A percentile compares a stretch with the other conserved stretches of the same genome.
These are phyloP conservation scores for Nycticorax nycticorax DNA, from an alignment of 2,113 vertebrate species.

Conservation along the genomic window DNA sequence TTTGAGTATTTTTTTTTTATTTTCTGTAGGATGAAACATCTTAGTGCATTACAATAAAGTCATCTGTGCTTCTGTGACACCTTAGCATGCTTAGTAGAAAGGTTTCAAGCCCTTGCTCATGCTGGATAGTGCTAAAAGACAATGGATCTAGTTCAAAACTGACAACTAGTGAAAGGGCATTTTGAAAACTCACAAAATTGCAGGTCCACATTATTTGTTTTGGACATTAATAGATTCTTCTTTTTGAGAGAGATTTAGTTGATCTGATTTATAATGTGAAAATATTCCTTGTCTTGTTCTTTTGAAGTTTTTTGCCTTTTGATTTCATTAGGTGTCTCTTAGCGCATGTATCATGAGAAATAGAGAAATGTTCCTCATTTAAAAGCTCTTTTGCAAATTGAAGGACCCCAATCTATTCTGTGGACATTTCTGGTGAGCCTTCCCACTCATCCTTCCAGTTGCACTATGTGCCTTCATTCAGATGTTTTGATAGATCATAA, in stretches of 20 bases:
- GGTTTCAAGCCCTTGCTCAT: background rate
- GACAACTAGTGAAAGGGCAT: background rate
- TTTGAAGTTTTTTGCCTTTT: background rate
- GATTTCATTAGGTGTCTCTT: background rate
- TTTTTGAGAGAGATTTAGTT: background rate
- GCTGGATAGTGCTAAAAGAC: background rate
- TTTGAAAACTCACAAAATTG: background rate
- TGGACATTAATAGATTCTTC: background rate
- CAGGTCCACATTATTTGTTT: background rate
- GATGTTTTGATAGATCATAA: background rate
- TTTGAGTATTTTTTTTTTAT: background rate
- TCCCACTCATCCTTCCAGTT: background rate
- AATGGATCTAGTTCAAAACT: background rate
- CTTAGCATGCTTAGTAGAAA: background rate
- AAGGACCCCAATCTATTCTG: background rate
- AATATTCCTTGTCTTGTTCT: background rate
- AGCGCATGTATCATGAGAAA: background rate
- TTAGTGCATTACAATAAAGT: slow-evolving; percentile 3
- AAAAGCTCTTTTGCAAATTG: background rate
- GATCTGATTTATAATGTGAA: background rate
- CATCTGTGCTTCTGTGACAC: background rate
- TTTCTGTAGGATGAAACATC: background rate
- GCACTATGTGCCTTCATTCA: background rate
- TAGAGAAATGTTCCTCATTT: background rate
- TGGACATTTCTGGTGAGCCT: background rate